A percentile compares a stretch with the other conserved stretches of the same genome.
These are phyloP conservation scores for Psilopsiagon aymara DNA, from an alignment of 2,113 vertebrate genomes.

Conservation along the genomic window DNA sequence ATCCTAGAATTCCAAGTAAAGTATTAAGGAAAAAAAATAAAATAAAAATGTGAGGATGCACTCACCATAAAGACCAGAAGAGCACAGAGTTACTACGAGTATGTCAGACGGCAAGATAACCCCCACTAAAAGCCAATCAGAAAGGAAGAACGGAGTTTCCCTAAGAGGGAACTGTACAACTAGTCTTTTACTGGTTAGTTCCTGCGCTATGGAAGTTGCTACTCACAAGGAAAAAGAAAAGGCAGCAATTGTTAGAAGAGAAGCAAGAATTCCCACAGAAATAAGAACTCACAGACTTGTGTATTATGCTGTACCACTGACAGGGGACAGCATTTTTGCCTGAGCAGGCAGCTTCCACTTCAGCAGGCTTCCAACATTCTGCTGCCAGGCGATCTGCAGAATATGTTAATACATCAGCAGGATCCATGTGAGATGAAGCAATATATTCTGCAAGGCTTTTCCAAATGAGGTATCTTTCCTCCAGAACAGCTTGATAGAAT, in stretches of 20 bases:
- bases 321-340: neutral
- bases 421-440: neutral
- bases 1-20: neutral
- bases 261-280: neutral
- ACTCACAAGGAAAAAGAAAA: neutral
- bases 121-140: neutral
- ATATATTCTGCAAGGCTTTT: neutral
- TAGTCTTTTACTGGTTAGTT: neutral
- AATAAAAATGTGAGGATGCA: neutral
- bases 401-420: neutral
- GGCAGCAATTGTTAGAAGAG: neutral
- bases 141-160: neutral
- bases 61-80: neutral
- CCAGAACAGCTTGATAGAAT: neutral
- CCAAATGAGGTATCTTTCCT: neutral
- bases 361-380: conserved; percentile 65
- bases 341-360: conserved; percentile 69
- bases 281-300: conserved; percentile 66
- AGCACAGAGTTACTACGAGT: neutral
- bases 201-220: neutral
- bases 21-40: neutral
- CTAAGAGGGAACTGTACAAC: neutral
- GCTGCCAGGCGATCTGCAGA: conserved; percentile 68
- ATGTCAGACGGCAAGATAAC: neutral
- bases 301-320: conserved; percentile 68